A percentile compares a stretch with the other conserved stretches of the same genome.
phyloP scores from a whole-genome alignment of 2,113 vertebrate species.

The Panthera tigris region DNA sequence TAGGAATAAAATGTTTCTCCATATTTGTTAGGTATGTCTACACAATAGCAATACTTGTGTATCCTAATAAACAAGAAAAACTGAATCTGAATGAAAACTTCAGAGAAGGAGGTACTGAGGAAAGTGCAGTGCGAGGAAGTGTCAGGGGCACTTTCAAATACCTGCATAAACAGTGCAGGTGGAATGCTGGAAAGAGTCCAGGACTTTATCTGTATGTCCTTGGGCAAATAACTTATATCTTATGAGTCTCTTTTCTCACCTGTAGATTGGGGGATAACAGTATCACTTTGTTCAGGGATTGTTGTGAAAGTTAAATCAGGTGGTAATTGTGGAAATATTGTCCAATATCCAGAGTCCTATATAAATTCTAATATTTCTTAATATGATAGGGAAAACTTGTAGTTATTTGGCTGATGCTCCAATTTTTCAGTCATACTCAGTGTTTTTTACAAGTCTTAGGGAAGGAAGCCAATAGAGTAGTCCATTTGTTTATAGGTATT shows the following conservation, averaged over 20 bases:
- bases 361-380: not conserved
- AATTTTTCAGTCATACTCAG: not conserved
- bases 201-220: not conserved
- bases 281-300: not conserved
- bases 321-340: not conserved
- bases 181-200: not conserved
- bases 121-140: too few relatives aligned
- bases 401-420: not conserved
- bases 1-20: not conserved
- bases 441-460: not conserved
- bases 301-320: not conserved
- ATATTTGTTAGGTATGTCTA: not conserved
- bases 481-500: not conserved
- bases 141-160: not conserved
- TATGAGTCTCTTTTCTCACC: not conserved
- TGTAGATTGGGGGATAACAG: too few relatives aligned
- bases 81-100: not conserved
- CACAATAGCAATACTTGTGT: not conserved
- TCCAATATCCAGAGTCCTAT: not conserved
- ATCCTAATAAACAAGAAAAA: not conserved
- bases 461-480: not conserved
- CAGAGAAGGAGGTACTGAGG: not conserved
- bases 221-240: not conserved
- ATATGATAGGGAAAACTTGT: not conserved
- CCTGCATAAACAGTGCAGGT: not conserved